phyloP scores from a whole-genome alignment of 2,113 vertebrate genomes.

The Nothocercus julius region DNA sequence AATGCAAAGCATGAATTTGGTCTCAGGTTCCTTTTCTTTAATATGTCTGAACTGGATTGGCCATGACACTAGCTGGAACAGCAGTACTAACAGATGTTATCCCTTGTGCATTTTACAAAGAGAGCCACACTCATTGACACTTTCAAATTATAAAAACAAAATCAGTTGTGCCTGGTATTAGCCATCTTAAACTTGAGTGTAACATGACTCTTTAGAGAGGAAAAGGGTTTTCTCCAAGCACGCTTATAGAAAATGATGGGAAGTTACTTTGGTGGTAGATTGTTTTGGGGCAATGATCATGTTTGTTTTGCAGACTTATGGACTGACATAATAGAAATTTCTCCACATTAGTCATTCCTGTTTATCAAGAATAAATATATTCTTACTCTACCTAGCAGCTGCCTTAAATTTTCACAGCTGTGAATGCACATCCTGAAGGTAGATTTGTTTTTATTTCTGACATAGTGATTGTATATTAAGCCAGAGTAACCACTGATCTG shows the following conservation, averaged over 20 bases:
- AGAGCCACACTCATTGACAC: constrained; percentile 2
- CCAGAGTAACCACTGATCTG: not conserved
- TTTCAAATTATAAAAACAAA: constrained; percentile 36
- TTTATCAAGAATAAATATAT: not conserved
- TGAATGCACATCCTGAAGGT: not conserved
- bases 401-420: not conserved
- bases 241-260: not conserved
- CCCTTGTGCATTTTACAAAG: constrained; percentile 46
- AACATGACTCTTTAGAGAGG: not conserved
- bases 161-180: not conserved
- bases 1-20: not conserved
- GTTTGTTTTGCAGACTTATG: not conserved
- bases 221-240: not conserved
- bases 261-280: not conserved
- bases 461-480: not conserved
- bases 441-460: not conserved
- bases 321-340: not conserved
- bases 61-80: constrained; percentile 41
- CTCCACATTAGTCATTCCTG: not conserved
- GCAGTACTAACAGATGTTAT: constrained; percentile 52
- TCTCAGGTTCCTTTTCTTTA: not conserved
- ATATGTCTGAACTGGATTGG: constrained; percentile 12
- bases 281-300: not conserved
- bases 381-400: not conserved
- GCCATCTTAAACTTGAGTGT: not conserved